Evolutionary conservation across 2,113 vertebrate genomes (phyloP).

Genomic region (Myrmecobius fasciatus): DNA sequence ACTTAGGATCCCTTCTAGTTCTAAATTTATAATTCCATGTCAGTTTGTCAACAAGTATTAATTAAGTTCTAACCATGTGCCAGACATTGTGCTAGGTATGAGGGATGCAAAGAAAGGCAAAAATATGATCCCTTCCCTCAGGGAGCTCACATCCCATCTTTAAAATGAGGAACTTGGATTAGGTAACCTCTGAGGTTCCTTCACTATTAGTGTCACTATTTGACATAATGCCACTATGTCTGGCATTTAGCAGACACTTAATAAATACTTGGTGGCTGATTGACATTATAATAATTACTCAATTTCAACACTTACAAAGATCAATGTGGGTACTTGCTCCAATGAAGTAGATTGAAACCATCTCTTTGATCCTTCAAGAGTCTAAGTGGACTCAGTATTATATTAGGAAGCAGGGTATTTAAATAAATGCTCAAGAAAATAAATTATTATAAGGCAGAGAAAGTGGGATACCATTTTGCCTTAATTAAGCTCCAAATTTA

Average conservation of each 20-base stretch:
- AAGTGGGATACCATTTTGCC: not conserved
- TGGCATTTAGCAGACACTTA: not conserved
- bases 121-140: not conserved
- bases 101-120: not conserved
- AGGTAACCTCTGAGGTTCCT: not conserved
- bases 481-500: not conserved
- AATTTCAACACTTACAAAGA: not conserved
- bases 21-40: too few species aligned
- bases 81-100: not conserved
- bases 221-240: not conserved
- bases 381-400: not conserved
- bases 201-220: not conserved
- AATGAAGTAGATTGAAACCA: not conserved
- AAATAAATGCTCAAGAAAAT: not conserved
- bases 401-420: not conserved
- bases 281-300: not conserved
- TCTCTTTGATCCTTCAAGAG: not conserved
- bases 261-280: not conserved
- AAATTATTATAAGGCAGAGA: not conserved
- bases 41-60: too few species aligned
- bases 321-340: not conserved
- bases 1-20: too few species aligned
- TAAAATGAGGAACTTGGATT: not conserved
- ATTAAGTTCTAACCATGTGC: too few species aligned
- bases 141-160: not conserved